These are phyloP conservation scores for Phodopus roborovskii DNA, from an alignment of 2,113 vertebrate genomes.

Conservation along the genomic window DNA sequence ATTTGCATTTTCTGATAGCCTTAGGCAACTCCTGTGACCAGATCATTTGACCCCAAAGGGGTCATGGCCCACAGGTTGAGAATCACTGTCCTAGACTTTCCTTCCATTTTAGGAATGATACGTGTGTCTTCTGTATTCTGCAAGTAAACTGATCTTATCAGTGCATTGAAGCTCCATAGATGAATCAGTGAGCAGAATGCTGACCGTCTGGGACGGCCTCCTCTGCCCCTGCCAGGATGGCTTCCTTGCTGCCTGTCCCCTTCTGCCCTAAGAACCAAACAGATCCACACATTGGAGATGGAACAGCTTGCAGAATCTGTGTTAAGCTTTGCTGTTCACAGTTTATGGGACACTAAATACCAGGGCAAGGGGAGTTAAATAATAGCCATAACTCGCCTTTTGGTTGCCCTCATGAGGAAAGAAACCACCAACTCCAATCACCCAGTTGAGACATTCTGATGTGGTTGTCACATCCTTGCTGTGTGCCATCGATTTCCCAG, in stretches of 20 bases:
- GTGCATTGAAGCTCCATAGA: not conserved
- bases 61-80: not conserved
- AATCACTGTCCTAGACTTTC: not conserved
- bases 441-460: not conserved
- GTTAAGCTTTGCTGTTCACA: not conserved
- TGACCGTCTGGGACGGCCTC: too few relatives aligned
- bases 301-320: not conserved
- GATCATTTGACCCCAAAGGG: not conserved
- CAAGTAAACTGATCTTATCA: too few relatives aligned
- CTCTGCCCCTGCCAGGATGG: rapidly evolving
- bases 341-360: not conserved
- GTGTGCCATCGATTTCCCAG: not conserved
- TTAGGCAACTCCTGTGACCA: not conserved
- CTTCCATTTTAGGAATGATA: not conserved
- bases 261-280: too few relatives aligned
- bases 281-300: rapidly evolving
- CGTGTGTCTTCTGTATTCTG: rapidly evolving
- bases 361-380: not conserved
- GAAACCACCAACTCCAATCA: rapidly evolving
- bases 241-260: too few relatives aligned
- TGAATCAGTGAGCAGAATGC: not conserved
- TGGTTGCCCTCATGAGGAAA: not conserved
- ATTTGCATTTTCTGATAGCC: not conserved
- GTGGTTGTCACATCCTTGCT: too few relatives aligned
- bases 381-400: not conserved